Conservation (phyloP, 2,797 vertebrate genomes). For the Podargus strigoides region DNA sequence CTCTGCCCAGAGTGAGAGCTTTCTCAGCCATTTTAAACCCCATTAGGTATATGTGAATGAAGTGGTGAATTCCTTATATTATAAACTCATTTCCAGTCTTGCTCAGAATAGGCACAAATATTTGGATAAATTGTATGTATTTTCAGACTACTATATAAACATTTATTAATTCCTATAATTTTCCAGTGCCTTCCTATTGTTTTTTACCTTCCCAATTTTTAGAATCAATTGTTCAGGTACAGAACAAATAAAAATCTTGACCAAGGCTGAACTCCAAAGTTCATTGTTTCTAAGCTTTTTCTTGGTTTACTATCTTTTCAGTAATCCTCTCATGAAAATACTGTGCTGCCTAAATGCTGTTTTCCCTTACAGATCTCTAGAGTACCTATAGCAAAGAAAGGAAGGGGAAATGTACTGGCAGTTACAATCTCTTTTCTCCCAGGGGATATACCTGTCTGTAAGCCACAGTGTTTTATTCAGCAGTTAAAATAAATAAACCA, state of each 20-base stretch:
- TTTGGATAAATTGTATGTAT: neutral
- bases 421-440: neutral
- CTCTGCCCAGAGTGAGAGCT: neutral
- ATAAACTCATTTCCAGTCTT: neutral
- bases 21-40: neutral
- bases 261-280: neutral
- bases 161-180: neutral
- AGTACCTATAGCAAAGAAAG: neutral
- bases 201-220: neutral
- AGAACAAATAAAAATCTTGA: neutral
- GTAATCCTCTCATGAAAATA: neutral
- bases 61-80: neutral
- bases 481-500: slow-evolving; percentile 1
- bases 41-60: neutral
- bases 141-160: neutral
- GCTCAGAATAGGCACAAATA: neutral
- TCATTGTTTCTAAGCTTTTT: neutral
- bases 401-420: neutral
- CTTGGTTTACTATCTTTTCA: neutral
- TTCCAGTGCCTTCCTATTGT: neutral
- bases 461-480: neutral
- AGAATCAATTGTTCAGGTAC: neutral
- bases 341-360: neutral
- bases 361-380: neutral
- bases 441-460: neutral